A percentile compares a stretch with the other conserved stretches of the same genome.
phyloP scores from a whole-genome alignment of 2,797 vertebrate species.

The Podarcis siculus region DNA sequence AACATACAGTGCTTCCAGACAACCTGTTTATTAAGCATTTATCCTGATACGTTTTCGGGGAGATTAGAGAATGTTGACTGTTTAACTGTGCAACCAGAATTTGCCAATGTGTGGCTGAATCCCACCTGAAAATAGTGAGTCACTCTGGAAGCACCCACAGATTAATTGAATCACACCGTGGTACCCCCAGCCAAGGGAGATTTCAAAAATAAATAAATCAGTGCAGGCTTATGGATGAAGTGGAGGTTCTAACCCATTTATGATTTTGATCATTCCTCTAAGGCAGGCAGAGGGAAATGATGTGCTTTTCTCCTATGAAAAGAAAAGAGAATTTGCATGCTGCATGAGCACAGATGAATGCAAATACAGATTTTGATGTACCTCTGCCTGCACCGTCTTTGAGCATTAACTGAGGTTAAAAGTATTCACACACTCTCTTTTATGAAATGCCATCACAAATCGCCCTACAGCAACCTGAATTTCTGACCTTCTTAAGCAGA shows the following conservation, averaged over 20 bases:
- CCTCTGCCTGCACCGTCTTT: neutral
- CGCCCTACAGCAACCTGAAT: neutral
- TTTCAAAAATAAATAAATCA: neutral
- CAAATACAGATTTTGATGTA: neutral
- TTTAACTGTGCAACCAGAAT: too few species aligned
- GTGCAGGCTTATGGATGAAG: neutral
- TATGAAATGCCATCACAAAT: neutral
- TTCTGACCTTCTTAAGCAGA: constrained; percentile 88
- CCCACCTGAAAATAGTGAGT: too few species aligned
- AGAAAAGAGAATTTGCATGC: neutral
- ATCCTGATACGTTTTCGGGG: too few species aligned
- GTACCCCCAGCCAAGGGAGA: neutral
- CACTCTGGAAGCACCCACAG: too few species aligned
- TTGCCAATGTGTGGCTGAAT: too few species aligned
- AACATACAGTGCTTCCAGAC: neutral
- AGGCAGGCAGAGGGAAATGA: neutral
- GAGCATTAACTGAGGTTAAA: neutral
- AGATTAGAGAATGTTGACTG: too few species aligned
- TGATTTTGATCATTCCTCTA: neutral
- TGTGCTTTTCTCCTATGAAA: neutral
- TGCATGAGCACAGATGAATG: neutral
- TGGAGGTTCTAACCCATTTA: neutral
- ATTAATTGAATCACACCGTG: too few species aligned
- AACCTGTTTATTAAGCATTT: too few species aligned
- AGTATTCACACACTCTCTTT: neutral